phyloP scores from a whole-genome alignment of 2,888 invertebrate species.

The Synergus japonicus region DNA sequence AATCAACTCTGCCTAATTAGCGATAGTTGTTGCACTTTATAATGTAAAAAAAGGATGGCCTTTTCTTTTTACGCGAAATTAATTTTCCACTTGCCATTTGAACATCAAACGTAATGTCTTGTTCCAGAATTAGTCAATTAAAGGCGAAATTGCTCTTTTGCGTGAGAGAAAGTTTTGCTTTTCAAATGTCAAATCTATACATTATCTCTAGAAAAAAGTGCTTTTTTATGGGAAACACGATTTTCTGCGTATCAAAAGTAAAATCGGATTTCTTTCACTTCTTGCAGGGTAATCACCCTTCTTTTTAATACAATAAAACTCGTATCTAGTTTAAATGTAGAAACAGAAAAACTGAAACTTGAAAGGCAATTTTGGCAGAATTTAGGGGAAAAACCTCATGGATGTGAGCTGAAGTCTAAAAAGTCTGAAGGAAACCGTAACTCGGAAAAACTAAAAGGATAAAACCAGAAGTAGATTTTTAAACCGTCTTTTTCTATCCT shows the following conservation, averaged over 20 bases:
- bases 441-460: background rate
- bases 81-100: constrained; percentile 1
- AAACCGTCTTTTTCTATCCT: constrained; percentile 12
- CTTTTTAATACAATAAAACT: too few species aligned
- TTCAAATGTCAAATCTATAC: background rate
- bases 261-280: too few species aligned
- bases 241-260: too few species aligned
- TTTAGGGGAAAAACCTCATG: background rate
- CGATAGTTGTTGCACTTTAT: constrained; percentile 19
- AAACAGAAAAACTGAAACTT: too few species aligned
- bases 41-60: background rate
- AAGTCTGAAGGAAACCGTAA: background rate
- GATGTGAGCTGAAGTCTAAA: background rate
- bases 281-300: too few species aligned
- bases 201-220: background rate
- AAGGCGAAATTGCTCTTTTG: background rate
- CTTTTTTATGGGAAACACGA: background rate
- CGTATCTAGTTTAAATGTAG: too few species aligned
- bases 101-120: constrained; percentile 16
- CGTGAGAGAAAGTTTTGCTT: constrained; percentile 1
- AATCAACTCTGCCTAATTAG: constrained; percentile 25
- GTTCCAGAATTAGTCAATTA: constrained; percentile 8
- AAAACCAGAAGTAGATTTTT: constrained; percentile 19
- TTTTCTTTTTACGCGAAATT: constrained; percentile 15
- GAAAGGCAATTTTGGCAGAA: too few species aligned